Evolutionary conservation across 1,140 invertebrate genomes (phyloP), one percentile per base, ranked within the genome.

Genomic region (Nephila pilipes): DNA sequence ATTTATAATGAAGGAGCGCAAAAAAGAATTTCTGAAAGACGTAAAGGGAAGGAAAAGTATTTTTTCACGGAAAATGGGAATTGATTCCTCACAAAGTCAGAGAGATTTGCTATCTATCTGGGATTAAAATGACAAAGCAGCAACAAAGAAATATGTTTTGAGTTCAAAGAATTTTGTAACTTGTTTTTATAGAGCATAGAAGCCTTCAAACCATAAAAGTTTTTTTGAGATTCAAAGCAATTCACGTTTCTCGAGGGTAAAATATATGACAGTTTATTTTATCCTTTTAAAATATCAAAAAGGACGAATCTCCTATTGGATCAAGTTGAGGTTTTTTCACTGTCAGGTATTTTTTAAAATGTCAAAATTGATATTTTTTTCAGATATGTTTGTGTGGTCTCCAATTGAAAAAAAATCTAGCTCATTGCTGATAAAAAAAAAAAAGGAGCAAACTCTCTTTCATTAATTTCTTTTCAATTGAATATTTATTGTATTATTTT

Each of bases 211-310:
- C 29, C 63, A 25, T 25, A 69, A 69, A 29, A 69, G 29, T 6
- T 69, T 69, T 69, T 65, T 69, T 25, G n/a, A 69, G 25, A 29
- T 69, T 25, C 29, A 69, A 69, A 69, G 63, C 25, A 69, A 69
- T 22, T 69, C 63, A 3, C n/a, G 12, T 69, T 69, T 69, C 63
- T 69, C 10, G 63, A 69, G 25, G 14, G n/a, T 69, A 25, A 69
- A 69, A 69, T 69, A 69, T 69, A 69, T 69, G 63, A 25, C n/a
- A 69, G 25, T 69, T 69, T 69, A 69, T 69, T 69, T 69, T 69
- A 69, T 69, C 63, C 63, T 69, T 69, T 69, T 69, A 69, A 69
- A 69, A 69, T 12, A 25, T 69, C 63, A 69, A 69, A 69, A 69
- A 69, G 25, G 63, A 69, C 63, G 63, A 69, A 69, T 69, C 63